Base-by-base conservation (phyloP, 2,113 vertebrate genomes). In the Acanthochromis polyacanthus region DNA sequence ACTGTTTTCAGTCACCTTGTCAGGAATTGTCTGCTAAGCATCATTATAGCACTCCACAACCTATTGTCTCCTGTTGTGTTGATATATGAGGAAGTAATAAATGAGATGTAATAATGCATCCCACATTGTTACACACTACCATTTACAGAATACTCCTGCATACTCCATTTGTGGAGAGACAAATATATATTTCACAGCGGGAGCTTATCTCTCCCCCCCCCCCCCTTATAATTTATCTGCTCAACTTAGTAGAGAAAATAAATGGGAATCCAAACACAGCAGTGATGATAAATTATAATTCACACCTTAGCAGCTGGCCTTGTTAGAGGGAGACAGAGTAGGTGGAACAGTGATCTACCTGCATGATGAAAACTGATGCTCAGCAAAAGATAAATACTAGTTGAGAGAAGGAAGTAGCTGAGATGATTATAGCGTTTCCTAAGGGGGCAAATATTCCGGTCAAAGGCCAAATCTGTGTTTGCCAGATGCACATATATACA, bases 231-330 rank as follows among this genome's bases (percentile, higher is more conserved):
- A 43, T 57, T 50, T 48, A 32, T n/a, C 40, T 72, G 5, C 12
- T 61, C 19, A 50, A 46, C 12, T 52, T 50, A 45, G 48, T 48
- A 60, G 7, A 32, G 43, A 30, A 57, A 71, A 50, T 76, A 6
- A 62, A 77, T 16, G 40, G 32, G 55, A 68, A n/a, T n/a, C 20
- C 20, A 55, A 60, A 53, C 22, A 45, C 16, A 45, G 4, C 20
- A 23, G 17, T 16, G 40, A 15, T 52, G 16, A 80, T 70, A 16
- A 65, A 80, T 55, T 20, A 60, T 4, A 32, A 45, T 61, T 70
- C 60, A 56, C 22, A 51, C 22, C 63, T 56, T 15, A 62, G 10
- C 61, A 75, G 78, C 56, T 78, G 71, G 60, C 3, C 36, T 75
- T 71, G 81, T 75, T 48, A 32, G 57, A 66, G 14, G 10, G 28